Percentiles rank a stretch among this genome's conserved stretches.
These are phyloP conservation scores for Megamerina dolium DNA, from an alignment of 2,888 invertebrate species.

Conservation along the genomic window DNA sequence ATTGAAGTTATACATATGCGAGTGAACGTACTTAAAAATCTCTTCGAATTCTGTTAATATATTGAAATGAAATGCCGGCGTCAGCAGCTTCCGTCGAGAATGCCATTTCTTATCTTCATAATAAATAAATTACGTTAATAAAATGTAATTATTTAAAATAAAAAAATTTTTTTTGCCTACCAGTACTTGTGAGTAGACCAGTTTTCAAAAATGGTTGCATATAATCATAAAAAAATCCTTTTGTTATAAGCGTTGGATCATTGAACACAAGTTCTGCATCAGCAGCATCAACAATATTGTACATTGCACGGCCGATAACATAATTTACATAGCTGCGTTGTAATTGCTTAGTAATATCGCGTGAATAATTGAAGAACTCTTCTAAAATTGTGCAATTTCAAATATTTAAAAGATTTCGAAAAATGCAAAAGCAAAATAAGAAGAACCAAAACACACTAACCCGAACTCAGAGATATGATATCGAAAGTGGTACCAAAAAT, in stretches of 20 bases:
- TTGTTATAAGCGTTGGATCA: constrained; percentile 31
- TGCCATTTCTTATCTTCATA: constrained; percentile 38
- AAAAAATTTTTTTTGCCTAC: constrained; percentile 9
- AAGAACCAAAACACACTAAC: no score
- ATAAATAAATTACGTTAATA: not conserved
- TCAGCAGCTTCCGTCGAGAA: constrained; percentile 34
- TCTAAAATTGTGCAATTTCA: no score
- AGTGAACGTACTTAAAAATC: constrained; percentile 33
- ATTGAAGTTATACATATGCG: no score
- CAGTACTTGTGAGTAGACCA: constrained; percentile 34
- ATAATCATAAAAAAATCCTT: constrained; percentile 31
- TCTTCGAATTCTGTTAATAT: constrained; percentile 37
- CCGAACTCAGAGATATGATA: no score
- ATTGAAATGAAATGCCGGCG: constrained; percentile 41
- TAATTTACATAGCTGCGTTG: constrained; percentile 30
- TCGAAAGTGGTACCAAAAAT: constrained; percentile 39
- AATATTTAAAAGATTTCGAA: no score
- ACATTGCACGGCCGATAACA: constrained; percentile 20
- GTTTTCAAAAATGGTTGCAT: constrained; percentile 32
- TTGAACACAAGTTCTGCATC: constrained; percentile 32
- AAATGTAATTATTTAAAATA: not conserved
- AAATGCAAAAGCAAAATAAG: no score
- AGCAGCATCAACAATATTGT: constrained; percentile 34
- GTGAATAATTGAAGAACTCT: constrained; percentile 22
- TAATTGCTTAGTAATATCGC: constrained; percentile 12